Evolutionary conservation across 2,888 invertebrate genomes (phyloP).

Genomic region (Diachrysia chrysitis): DNA sequence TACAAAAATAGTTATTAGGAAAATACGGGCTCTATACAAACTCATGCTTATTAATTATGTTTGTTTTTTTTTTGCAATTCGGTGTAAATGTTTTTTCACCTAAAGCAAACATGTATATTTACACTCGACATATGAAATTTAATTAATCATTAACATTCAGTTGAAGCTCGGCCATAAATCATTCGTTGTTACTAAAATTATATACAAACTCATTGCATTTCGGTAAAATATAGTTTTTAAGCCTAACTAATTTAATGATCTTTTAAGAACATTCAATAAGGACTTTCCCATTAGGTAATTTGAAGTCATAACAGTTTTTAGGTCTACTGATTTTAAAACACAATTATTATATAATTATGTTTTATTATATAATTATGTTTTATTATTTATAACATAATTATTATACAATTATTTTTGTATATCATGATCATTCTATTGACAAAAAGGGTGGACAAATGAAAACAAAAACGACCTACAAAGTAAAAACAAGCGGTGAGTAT

Average conservation of each 20-base stretch:
- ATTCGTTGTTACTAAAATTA: not conserved
- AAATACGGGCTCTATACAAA: too few relatives aligned
- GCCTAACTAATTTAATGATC: not conserved
- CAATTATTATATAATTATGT: too few relatives aligned
- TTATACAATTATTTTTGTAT: too few relatives aligned
- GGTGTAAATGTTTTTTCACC: not conserved
- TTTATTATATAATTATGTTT: too few relatives aligned
- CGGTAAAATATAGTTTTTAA: not conserved
- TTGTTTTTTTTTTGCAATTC: not conserved
- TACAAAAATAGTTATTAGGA: too few relatives aligned
- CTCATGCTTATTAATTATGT: too few relatives aligned
- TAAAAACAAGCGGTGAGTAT: not conserved
- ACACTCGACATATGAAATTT: not conserved
- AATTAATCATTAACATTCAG: constrained; percentile 6
- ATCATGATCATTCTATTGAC: too few relatives aligned
- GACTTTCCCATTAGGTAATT: not conserved
- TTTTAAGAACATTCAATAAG: not conserved
- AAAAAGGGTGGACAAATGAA: too few relatives aligned
- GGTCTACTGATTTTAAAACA: too few relatives aligned
- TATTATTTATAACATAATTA: too few relatives aligned
- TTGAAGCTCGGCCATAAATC: not conserved
- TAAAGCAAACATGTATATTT: not conserved
- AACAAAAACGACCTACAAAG: too few relatives aligned
- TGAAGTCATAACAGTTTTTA: not conserved
- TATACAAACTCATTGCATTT: not conserved